Conservation (phyloP, 2,113 vertebrate species). For the Phyllostomus hastatus region DNA sequence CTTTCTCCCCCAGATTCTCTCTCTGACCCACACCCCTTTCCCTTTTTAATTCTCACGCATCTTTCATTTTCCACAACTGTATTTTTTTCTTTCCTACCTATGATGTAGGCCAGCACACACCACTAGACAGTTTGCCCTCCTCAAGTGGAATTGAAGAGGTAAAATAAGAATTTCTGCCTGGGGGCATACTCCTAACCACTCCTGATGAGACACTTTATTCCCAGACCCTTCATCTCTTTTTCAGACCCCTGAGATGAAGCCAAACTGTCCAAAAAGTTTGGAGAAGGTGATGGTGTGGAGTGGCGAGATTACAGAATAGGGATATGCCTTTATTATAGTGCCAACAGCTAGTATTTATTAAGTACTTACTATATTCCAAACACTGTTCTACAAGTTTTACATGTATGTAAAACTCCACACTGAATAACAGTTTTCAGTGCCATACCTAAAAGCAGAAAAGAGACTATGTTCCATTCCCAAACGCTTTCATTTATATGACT, state of each 20-base stretch:
- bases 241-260: neutral
- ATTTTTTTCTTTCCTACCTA: neutral
- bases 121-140: neutral
- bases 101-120: neutral
- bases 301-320: neutral
- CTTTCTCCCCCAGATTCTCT: neutral
- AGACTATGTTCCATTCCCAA: neutral
- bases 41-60: neutral
- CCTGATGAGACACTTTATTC: neutral
- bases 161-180: neutral
- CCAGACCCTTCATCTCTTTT: neutral
- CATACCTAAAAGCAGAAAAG: neutral
- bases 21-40: neutral
- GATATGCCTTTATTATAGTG: neutral
- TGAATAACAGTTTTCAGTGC: neutral
- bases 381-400: neutral
- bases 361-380: neutral
- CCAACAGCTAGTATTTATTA: neutral
- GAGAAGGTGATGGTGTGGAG: fast-evolving
- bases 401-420: neutral
- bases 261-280: neutral
- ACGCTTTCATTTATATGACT: neutral
- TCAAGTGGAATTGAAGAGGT: neutral
- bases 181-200: neutral
- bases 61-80: neutral